Evolutionary conservation across 2,113 vertebrate genomes (phyloP).

Genomic region (Oryzias curvinotus): DNA sequence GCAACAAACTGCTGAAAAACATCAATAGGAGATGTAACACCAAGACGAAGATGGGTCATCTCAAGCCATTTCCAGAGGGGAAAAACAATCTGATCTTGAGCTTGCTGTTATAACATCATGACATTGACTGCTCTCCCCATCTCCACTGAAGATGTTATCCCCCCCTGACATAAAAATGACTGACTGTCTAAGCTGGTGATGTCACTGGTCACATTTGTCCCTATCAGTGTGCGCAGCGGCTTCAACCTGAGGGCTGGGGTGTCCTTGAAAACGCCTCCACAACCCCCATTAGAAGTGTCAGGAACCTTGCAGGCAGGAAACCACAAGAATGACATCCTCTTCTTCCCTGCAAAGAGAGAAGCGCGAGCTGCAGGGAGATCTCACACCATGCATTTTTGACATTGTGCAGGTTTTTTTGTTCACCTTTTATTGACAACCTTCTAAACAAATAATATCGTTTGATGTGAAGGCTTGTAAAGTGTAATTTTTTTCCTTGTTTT

Average conservation of each 20-base stretch:
- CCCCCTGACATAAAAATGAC: slow-evolving; percentile 77
- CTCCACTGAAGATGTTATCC: slow-evolving; percentile 59
- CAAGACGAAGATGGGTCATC: slow-evolving; percentile 44
- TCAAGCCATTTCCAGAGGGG: slow-evolving; percentile 19
- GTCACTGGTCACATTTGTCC: slow-evolving; percentile 76
- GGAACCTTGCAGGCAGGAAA: slow-evolving; percentile 64
- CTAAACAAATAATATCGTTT: slow-evolving; percentile 7
- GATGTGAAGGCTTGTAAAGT: slow-evolving; percentile 8
- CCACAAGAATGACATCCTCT: slow-evolving; percentile 59
- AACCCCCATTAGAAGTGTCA: slow-evolving; percentile 59
- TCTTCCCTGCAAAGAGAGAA: slow-evolving; percentile 39
- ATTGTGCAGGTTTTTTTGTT: slow-evolving; percentile 2
- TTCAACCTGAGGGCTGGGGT: slow-evolving; percentile 63
- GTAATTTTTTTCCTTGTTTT: neutral
- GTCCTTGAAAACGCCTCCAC: slow-evolving; percentile 73
- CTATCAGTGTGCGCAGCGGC: slow-evolving; percentile 68
- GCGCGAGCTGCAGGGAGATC: slow-evolving; percentile 37
- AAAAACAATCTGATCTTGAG: slow-evolving; percentile 33
- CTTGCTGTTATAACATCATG: slow-evolving; percentile 45
- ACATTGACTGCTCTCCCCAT: slow-evolving; percentile 61
- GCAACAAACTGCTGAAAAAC: slow-evolving; percentile 36
- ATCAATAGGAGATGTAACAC: slow-evolving; percentile 22
- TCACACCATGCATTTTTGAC: slow-evolving; percentile 40
- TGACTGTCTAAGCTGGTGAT: slow-evolving; percentile 74
- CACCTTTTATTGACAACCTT: slow-evolving; percentile 24